Evolutionary conservation across 2,113 vertebrate species (phyloP), one percentile per base, ranked within the genome.

Genomic region (Phyllostomus discolor): DNA sequence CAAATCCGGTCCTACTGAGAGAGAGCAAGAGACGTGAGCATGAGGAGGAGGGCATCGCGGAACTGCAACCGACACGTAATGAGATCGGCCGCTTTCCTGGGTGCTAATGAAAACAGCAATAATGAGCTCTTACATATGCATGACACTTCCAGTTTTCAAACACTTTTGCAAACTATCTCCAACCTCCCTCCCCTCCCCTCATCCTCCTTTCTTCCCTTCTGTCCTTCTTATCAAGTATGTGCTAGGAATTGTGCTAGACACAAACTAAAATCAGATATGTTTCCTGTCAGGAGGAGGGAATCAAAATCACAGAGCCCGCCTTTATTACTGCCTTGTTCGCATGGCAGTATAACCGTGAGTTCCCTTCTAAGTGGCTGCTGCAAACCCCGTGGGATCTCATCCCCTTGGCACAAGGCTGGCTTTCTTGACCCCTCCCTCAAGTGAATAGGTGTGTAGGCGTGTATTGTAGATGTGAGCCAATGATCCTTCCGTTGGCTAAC

Each of bases 261-360:
- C 7, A 69, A 87, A 89, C 73, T 57, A 73, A 62, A 84, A 67
- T 67, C 43, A 57, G 19, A 76, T 14, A 86, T 87, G 41, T 81
- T n/a, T 76, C 0, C 1, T 57, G 2, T 66, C 41, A 38, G n/a
- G 48, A 52, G 6, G 31, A 93, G n/a, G 73, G 84, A 78, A 38
- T 72, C 1, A 75, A 72, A 79, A 64, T 59, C 10, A 24, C 5
- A 70, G 50, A 69, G 4, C 3, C 24, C 64, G 1, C 26, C 20
- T 28, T 12, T 59, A 24, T 91, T 35, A 59, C 0, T 52, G 41
- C 4, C 19, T 3, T 3, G 26, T 28, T 46, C 35, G 75, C 10
- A 26, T 14, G 54, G 10, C 9, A 41, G 5, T 59, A 10, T 41
- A 62, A 48, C 10, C n/a, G 31, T 26, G 76, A 52, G n/a, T 41